Base-by-base conservation (phyloP, 2,113 vertebrate genomes). In the Notothenia coriiceps region DNA sequence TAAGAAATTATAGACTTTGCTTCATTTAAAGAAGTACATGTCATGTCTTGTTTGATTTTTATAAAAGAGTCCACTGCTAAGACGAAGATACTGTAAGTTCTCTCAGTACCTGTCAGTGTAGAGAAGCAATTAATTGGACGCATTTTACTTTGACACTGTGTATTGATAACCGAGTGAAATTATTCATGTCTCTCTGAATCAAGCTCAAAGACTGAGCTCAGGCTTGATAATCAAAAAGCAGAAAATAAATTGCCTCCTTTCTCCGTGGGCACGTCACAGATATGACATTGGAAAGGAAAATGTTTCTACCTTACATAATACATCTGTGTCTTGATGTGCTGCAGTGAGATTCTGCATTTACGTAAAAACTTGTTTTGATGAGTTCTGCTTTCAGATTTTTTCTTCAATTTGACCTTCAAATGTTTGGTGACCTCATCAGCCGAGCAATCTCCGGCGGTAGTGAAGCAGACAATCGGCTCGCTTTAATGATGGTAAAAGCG, bases 401-500 rank as follows among this genome's bases (percentile, higher is more conserved):
- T 25, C 29, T 33, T 70, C 54, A n/a, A 44, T 29, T 25, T 62
- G 80, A 82, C 70, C 82, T 69, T 51, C 70, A 60, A 0, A 0
- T 49, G 22, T 67, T 40, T 33, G 44, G 33, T 22, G 73, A 71
- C 73, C 69, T 78, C 70, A 57, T 84, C 11, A 49, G 54, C 40
- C 22, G 10, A 68, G 59, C 35, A 13, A 8, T 9, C 10, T 14
- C 65, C 29, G 9, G 5, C 35, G n/a, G 73, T 2, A 10, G 11
- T 2, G n/a, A 8, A 57, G 56, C 62, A 43, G 51, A 67, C 18
- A 62, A 56, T 68, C 20, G 49, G 47, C 73, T 85, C 11, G 1
- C 50, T 79, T 63, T 79, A 84, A 78, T 77, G 80, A 86, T 75
- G 54, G 73, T 64, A 10, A 84, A 86, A 83, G 0, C 55, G 71